Base-by-base conservation (phyloP, 2,797 vertebrate species). In the Scarus forsteni region DNA sequence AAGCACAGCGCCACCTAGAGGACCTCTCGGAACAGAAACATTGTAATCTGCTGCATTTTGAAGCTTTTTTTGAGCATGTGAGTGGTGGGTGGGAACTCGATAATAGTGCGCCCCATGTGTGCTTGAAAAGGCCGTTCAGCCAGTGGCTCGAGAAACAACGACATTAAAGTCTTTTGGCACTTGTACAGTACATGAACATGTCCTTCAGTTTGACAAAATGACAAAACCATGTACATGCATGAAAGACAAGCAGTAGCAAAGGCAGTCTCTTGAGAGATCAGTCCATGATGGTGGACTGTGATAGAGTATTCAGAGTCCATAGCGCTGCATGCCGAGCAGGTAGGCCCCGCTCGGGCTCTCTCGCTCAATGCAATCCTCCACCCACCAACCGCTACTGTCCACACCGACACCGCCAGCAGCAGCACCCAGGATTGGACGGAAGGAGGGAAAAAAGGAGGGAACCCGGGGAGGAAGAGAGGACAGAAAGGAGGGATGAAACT, bases 151-250 rank as follows among this genome's bases (percentile, higher is more conserved):
- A 84, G 83, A 79, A 27, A 90, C 84, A 66, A 92, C 50, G 84
- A 92, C 89, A 82, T 63, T 85, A 56, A 89, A 91, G 91, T 92
- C 86, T 92, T 93, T 93, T 90, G 92, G 92, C 93, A 94, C 93
- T 95, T 93, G 92, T 92, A 94, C 90, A 91, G 92, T 91, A 93
- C 92, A 93, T 93, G 92, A 93, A 91, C 89, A 93, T 92, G 93
- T 94, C 92, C 77, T 91, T 90, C 75, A 92, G 89, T 90, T 87
- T 86, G 83, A 93, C 89, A 89, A 93, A 91, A 92, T 91, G 92
- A 93, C 91, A 94, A 90, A 91, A 94, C 92, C 92, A 91, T 93
- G 92, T 93, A 93, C 94, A 95, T 95, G 94, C 94, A 94, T 91
- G 92, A 91, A 88, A 88, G 93, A 93, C 90, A 83, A 93, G 93